Percentiles rank a stretch among this genome's conserved stretches.
These are phyloP conservation scores for Lypha dubia DNA, from an alignment of 2,888 invertebrate genomes.

Conservation along the genomic window DNA sequence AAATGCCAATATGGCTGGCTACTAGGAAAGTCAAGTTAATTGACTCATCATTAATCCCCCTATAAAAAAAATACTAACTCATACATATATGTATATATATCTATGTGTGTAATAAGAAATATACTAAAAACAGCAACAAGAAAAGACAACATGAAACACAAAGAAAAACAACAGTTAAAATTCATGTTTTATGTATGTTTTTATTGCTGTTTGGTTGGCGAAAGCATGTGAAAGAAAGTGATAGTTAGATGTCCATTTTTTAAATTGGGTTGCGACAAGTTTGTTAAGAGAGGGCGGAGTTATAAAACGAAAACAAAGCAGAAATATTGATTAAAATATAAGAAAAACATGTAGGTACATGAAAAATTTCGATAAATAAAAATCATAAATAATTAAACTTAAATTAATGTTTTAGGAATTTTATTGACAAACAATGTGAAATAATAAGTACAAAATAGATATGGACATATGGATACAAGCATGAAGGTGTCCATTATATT, in stretches of 20 bases:
- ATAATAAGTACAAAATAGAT: neutral
- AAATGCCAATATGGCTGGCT: conserved; percentile 81
- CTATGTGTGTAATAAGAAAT: neutral
- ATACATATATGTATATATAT: conserved; percentile 12
- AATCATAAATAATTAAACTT: conserved; percentile 38
- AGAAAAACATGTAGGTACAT: conserved; percentile 13
- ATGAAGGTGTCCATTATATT: no score
- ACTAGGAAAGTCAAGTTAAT: conserved; percentile 81
- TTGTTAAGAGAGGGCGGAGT: conserved; percentile 47
- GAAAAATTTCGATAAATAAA: conserved; percentile 16
- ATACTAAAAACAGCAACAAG: conserved; percentile 6
- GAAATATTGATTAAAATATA: conserved; percentile 38
- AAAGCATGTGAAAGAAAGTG: conserved; percentile 15
- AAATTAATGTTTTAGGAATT: conserved; percentile 26
- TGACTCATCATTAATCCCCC: conserved; percentile 81
- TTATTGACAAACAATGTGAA: neutral
- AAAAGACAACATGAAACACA: neutral
- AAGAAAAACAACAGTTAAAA: conserved; percentile 6
- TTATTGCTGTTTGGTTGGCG: neutral
- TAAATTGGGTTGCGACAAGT: conserved; percentile 38
- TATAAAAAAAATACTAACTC: no score
- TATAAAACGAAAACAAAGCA: conserved; percentile 36
- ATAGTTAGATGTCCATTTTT: neutral
- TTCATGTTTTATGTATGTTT: neutral
- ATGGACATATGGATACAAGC: neutral